Conservation (phyloP, 1,140 invertebrate species). For the Sarcophaga peregrina region DNA sequence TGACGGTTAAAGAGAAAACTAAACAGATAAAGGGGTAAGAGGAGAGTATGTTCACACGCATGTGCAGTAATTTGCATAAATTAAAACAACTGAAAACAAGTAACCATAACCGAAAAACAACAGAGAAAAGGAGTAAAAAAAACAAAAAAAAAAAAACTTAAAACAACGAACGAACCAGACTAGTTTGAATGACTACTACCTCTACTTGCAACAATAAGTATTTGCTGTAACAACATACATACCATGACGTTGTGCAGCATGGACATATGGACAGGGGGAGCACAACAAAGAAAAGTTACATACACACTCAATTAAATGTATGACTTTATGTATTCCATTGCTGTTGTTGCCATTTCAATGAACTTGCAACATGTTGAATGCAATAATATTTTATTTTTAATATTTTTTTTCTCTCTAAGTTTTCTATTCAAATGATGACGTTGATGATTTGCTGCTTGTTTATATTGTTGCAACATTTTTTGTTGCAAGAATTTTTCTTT, state of each 20-base stretch:
- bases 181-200: constrained; percentile 7
- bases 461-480: not conserved
- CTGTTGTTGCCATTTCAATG: constrained; percentile 8
- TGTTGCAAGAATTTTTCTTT: constrained; percentile 8
- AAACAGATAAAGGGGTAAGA: not conserved
- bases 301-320: not conserved
- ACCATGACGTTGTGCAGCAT: not conserved
- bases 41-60: constrained; percentile 31
- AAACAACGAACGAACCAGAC: not conserved
- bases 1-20: too few relatives aligned
- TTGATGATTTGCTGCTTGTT: not conserved
- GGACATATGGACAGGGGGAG: not conserved
- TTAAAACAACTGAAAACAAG: not conserved
- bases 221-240: not conserved
- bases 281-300: not conserved
- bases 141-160: not conserved
- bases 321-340: too few relatives aligned
- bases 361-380: constrained; percentile 13
- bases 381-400: too few relatives aligned
- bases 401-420: not conserved
- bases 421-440: not conserved
- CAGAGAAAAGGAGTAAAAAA: not conserved
- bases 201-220: not conserved
- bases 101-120: too few relatives aligned
- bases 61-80: constrained; percentile 42